Conservation (phyloP, 2,113 vertebrate genomes). For the Actinemys pallida region DNA sequence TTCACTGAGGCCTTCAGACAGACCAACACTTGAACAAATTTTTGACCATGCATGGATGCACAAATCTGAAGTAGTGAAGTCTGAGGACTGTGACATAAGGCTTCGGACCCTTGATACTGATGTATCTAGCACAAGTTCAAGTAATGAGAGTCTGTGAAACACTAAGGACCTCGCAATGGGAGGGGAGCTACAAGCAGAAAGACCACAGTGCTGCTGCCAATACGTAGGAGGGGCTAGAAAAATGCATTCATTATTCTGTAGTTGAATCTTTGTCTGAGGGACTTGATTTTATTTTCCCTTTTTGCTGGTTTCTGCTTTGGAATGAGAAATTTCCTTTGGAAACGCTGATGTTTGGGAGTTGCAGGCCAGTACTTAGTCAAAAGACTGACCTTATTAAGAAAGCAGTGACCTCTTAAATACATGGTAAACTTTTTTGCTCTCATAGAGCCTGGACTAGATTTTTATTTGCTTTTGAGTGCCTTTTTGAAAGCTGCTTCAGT, state of each 20-base stretch:
- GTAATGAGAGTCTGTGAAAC: constrained; percentile 96
- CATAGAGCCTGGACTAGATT: constrained; percentile 91
- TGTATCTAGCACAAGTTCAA: constrained; percentile 94
- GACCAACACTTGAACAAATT: constrained; percentile 97
- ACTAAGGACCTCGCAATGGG: constrained; percentile 69
- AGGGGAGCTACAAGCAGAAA: constrained; percentile 76
- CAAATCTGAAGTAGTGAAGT: constrained; percentile 82
- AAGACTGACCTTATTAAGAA: constrained; percentile 87
- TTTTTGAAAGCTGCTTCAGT: constrained; percentile 95
- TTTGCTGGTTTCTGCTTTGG: constrained; percentile 83
- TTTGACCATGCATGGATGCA: constrained; percentile 96
- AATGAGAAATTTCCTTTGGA: constrained; percentile 82
- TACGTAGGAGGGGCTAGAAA: constrained; percentile 74
- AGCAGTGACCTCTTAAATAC: constrained; percentile 89
- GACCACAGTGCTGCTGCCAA: constrained; percentile 80
- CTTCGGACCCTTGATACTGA: constrained; percentile 91
- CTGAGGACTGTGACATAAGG: constrained; percentile 89
- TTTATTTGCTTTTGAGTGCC: constrained; percentile 98
- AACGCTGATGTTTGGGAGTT: constrained; percentile 84
- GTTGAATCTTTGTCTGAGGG: constrained; percentile 84
- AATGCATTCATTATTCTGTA: constrained; percentile 79
- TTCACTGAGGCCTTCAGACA: constrained; percentile 93
- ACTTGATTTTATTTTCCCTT: constrained; percentile 77
- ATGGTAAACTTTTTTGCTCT: constrained; percentile 88
- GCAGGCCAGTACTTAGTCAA: constrained; percentile 89